Evolutionary conservation across 1,140 invertebrate genomes (phyloP).

Genomic region (Papilio dardanus): DNA sequence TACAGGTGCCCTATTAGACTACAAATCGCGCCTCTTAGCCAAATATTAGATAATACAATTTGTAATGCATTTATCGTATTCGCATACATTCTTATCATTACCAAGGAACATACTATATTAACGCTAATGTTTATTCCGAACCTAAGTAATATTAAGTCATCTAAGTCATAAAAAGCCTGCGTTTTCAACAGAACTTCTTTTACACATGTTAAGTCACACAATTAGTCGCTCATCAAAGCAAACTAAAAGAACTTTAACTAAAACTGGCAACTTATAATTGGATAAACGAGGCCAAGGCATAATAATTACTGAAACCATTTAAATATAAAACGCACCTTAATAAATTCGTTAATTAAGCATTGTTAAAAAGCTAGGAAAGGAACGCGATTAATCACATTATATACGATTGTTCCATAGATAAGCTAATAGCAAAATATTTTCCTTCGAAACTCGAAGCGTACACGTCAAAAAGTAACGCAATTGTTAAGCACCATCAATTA

Average conservation of each 20-base stretch:
- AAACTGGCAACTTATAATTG: slow-evolving; percentile 19
- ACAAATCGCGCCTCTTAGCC: slow-evolving; percentile 26
- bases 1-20: too few relatives aligned
- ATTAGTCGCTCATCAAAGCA: background rate
- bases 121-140: background rate
- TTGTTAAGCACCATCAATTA: background rate
- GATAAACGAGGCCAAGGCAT: slow-evolving; percentile 24
- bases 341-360: slow-evolving; percentile 66
- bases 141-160: background rate
- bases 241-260: slow-evolving; percentile 9
- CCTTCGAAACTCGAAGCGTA: background rate
- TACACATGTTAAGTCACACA: background rate
- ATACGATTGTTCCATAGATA: slow-evolving; percentile 40
- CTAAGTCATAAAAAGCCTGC: background rate
- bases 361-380: slow-evolving; percentile 53
- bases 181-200: background rate
- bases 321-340: slow-evolving; percentile 56
- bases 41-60: slow-evolving; percentile 22
- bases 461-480: slow-evolving; percentile 16
- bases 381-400: slow-evolving; percentile 53
- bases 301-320: slow-evolving; percentile 36
- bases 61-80: slow-evolving; percentile 12
- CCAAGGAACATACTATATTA: background rate
- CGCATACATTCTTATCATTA: background rate
- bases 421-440: slow-evolving; percentile 21